phyloP scores from a whole-genome alignment of 2,113 vertebrate genomes.

The Tragulus kanchil region DNA sequence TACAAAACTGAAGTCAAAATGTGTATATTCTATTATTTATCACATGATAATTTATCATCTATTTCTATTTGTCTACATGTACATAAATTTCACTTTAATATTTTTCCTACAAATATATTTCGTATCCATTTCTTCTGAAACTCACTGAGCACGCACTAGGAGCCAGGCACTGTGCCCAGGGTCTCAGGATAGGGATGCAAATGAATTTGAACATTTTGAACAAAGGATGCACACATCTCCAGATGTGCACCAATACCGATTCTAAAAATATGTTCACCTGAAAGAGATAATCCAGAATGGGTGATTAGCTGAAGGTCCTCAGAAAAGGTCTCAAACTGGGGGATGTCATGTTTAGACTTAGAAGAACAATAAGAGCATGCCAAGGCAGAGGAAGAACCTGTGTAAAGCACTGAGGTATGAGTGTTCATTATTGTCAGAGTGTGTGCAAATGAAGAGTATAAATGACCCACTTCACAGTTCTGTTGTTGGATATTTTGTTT shows the following conservation, averaged over 20 bases:
- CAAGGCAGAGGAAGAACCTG: too few relatives aligned
- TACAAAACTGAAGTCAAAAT: neutral
- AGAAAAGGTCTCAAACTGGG: neutral
- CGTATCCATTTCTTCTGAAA: neutral
- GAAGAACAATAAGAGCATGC: neutral
- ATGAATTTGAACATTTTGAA: neutral
- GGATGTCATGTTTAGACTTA: neutral
- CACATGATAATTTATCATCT: neutral
- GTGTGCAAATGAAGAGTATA: neutral
- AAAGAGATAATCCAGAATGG: neutral
- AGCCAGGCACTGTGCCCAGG: neutral
- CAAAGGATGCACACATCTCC: neutral
- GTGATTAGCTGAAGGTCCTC: neutral
- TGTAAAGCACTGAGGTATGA: neutral
- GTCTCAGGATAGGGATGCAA: neutral
- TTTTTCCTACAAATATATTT: neutral
- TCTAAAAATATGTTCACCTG: neutral
- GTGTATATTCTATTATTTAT: neutral
- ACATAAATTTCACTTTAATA: neutral
- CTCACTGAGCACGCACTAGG: neutral
- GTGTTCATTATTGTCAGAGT: neutral
- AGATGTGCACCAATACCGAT: neutral
- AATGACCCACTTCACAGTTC: neutral
- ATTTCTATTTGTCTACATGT: neutral
- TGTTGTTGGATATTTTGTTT: neutral